These are phyloP conservation scores for Cheilosia variabilis DNA, from an alignment of 2,888 invertebrate genomes.

Conservation along the genomic window DNA sequence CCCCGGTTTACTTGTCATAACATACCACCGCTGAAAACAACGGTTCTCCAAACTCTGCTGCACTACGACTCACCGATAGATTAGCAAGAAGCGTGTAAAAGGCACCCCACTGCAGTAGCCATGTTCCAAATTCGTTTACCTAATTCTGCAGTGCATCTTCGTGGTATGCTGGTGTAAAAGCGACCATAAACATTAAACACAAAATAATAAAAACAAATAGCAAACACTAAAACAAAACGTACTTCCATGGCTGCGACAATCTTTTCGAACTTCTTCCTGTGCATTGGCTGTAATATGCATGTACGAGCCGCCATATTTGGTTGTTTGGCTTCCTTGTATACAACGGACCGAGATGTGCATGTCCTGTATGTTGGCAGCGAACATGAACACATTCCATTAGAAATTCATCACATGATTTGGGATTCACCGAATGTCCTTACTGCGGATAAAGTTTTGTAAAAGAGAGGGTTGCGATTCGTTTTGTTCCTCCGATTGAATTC, in stretches of 20 bases:
- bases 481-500: neutral
- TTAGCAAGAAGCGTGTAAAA: neutral
- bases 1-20: no score
- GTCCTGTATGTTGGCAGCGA: conserved; percentile 58
- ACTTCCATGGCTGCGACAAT: conserved; percentile 31
- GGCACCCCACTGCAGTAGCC: conserved; percentile 3
- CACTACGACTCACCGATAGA: neutral
- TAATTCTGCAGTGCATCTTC: conserved; percentile 27
- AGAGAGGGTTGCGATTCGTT: conserved; percentile 17
- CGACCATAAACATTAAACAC: conserved; percentile 26
- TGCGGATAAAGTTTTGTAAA: conserved; percentile 65
- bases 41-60: no score
- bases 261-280: neutral
- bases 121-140: conserved; percentile 2
- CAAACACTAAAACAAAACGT: conserved; percentile 8
- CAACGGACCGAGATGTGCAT: conserved; percentile 42
- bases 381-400: conserved; percentile 63
- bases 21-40: no score
- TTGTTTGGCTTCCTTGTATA: neutral
- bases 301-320: conserved; percentile 14
- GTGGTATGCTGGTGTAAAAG: neutral
- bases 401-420: conserved; percentile 73
- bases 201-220: conserved; percentile 37
- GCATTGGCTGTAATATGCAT: conserved; percentile 24
- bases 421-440: conserved; percentile 66